These are phyloP conservation scores for Xiphophorus hellerii DNA, from an alignment of 2,113 vertebrate species.

Conservation along the genomic window DNA sequence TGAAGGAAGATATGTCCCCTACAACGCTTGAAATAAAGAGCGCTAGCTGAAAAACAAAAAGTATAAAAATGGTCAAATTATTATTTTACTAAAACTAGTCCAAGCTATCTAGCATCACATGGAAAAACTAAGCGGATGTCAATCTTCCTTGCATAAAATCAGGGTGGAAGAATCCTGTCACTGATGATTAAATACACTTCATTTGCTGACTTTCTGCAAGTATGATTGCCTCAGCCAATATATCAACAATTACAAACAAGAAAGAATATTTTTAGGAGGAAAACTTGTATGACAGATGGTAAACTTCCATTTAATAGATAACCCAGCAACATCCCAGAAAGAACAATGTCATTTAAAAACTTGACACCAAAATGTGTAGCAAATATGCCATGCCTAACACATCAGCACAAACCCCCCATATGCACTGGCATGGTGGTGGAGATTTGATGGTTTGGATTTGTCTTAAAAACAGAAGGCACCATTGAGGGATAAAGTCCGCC, in stretches of 20 bases:
- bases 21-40: background rate
- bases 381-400: too few species aligned
- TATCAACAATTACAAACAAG: too few species aligned
- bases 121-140: background rate
- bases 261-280: too few species aligned
- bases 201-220: background rate
- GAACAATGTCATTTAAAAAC: too few species aligned
- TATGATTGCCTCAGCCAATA: too few species aligned
- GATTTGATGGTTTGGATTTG: background rate
- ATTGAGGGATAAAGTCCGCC: background rate
- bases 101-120: background rate
- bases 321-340: too few species aligned
- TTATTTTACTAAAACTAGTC: background rate
- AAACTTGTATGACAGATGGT: too few species aligned
- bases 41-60: too few species aligned
- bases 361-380: too few species aligned
- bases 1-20: background rate
- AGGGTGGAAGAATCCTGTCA: background rate
- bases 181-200: background rate
- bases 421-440: background rate
- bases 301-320: too few species aligned
- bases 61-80: too few species aligned
- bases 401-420: background rate
- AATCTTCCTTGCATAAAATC: background rate
- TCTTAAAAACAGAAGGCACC: too few species aligned